phyloP scores from a whole-genome alignment of 2,113 vertebrate species.

The Sciurus niger region DNA sequence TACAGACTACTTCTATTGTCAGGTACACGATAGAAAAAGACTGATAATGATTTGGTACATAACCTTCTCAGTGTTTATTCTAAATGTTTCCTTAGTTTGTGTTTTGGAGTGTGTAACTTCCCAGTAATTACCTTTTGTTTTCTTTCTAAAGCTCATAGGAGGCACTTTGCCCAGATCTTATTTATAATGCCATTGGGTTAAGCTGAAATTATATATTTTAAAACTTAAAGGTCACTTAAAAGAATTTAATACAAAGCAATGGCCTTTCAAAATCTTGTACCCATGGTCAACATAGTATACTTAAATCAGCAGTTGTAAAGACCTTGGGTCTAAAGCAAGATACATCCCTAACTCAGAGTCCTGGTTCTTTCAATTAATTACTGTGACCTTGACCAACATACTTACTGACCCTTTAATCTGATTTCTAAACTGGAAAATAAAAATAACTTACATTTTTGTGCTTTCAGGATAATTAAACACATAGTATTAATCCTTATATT shows the following conservation, averaged over 20 bases:
- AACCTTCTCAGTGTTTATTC: neutral
- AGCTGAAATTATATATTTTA: conserved; percentile 30
- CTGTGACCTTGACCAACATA: neutral
- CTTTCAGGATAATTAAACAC: neutral
- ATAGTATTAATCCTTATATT: neutral
- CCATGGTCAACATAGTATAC: neutral
- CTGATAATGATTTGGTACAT: neutral
- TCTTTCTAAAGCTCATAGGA: neutral
- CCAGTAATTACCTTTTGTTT: neutral
- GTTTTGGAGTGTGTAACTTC: neutral
- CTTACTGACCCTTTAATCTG: neutral
- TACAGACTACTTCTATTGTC: conserved; percentile 67
- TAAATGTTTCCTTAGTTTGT: neutral
- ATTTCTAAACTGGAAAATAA: neutral
- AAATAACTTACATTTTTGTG: neutral
- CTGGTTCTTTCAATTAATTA: neutral
- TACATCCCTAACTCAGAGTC: neutral
- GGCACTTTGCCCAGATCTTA: neutral
- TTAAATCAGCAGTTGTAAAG: neutral
- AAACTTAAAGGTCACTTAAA: neutral
- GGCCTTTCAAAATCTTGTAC: neutral
- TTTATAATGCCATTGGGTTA: neutral
- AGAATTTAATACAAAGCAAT: neutral
- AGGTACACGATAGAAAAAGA: conserved; percentile 61
- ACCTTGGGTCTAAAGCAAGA: neutral